A percentile compares a stretch with the other conserved stretches of the same genome.
Conservation (phyloP, 2,888 invertebrate species). For the Anoplius nigerrimus region DNA sequence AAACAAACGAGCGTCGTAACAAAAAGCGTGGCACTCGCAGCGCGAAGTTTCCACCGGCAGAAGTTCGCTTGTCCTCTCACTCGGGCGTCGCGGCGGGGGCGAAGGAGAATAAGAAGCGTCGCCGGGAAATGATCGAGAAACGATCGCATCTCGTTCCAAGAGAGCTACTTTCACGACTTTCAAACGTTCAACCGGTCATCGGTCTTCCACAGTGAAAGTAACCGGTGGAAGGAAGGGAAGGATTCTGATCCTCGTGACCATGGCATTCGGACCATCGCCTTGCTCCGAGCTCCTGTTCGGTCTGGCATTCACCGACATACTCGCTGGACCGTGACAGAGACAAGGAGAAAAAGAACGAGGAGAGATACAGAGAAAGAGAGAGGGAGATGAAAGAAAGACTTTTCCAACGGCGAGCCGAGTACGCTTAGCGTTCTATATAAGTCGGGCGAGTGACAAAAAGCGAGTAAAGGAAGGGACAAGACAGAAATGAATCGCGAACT, state of each 20-base stretch:
- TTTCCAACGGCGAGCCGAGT: too few species aligned
- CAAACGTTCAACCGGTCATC: conserved; percentile 66
- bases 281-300: neutral
- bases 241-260: conserved; percentile 49
- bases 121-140: too few species aligned
- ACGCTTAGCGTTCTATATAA: too few species aligned
- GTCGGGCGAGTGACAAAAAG: too few species aligned
- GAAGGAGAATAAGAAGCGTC: too few species aligned
- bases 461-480: conserved; percentile 15
- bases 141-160: conserved; percentile 8
- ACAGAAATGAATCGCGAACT: conserved; percentile 13
- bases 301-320: neutral
- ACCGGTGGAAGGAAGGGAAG: conserved; percentile 40
- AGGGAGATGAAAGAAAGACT: conserved; percentile 5
- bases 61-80: too few species aligned
- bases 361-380: conserved; percentile 19
- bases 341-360: neutral
- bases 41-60: too few species aligned
- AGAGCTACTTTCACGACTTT: conserved; percentile 66
- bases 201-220: conserved; percentile 67
- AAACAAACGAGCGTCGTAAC: too few species aligned
- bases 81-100: too few species aligned
- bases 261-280: conserved; percentile 55
- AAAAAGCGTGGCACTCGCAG: too few species aligned
- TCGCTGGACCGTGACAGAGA: neutral